A percentile compares a stretch with the other conserved stretches of the same genome.
These are phyloP conservation scores for Cyprinus carpio DNA, from an alignment of 2,113 vertebrate species.

Conservation along the genomic window DNA sequence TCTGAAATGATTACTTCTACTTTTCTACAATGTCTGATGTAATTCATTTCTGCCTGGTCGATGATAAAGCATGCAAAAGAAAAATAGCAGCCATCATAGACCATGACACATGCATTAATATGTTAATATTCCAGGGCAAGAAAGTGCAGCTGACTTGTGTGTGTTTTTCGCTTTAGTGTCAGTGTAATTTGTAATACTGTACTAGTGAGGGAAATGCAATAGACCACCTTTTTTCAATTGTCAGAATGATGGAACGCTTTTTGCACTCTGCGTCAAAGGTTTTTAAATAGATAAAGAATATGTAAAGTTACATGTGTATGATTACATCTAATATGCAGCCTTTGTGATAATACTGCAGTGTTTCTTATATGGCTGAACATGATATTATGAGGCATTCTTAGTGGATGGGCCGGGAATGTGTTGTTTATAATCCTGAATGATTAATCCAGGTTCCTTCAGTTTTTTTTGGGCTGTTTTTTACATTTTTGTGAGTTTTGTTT, in stretches of 20 bases:
- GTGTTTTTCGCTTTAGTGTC: not conserved
- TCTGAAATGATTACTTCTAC: no score
- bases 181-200: not conserved
- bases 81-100: not conserved
- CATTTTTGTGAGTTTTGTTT: conserved; percentile 25
- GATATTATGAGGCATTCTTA: conserved; percentile 12
- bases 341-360: not conserved
- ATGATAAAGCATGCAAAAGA: not conserved
- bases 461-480: not conserved
- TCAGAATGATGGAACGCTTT: not conserved
- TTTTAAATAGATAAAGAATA: not conserved
- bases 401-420: not conserved
- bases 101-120: not conserved
- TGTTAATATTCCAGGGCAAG: not conserved
- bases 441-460: not conserved
- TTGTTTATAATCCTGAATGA: conserved; percentile 6
- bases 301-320: not conserved
- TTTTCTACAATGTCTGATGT: not conserved
- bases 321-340: not conserved
- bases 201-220: not conserved
- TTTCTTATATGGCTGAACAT: not conserved
- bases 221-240: not conserved
- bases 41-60: not conserved
- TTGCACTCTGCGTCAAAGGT: not conserved
- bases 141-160: not conserved